These are phyloP conservation scores for Lysandra coridon DNA, from an alignment of 2,888 invertebrate species.

Conservation along the genomic window DNA sequence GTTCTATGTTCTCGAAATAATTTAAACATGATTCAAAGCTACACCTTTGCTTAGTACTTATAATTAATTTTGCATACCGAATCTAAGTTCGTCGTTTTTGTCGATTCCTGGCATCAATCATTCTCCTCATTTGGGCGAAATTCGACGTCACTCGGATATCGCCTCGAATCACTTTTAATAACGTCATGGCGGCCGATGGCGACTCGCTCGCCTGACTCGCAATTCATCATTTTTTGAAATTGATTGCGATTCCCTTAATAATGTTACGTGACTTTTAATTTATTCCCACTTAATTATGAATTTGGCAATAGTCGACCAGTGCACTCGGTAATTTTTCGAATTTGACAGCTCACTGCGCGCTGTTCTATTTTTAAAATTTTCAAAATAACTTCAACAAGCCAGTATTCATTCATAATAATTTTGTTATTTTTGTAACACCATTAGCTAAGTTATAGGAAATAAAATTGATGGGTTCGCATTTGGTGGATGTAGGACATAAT, in stretches of 20 bases:
- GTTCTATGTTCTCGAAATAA: no score
- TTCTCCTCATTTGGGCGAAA: slow-evolving; percentile 68
- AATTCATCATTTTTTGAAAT: slow-evolving; percentile 48
- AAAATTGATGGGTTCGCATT: background rate
- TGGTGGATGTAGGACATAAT: background rate
- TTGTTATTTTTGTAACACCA: background rate
- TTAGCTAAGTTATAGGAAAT: background rate
- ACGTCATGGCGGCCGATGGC: slow-evolving; percentile 49
- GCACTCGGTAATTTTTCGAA: background rate
- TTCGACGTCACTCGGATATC: slow-evolving; percentile 66
- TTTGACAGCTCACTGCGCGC: background rate
- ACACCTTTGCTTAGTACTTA: background rate
- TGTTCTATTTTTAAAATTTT: background rate
- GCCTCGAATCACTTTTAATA: slow-evolving; percentile 64
- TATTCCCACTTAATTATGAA: slow-evolving; percentile 31
- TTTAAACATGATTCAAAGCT: background rate
- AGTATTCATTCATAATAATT: background rate
- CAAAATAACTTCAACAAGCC: background rate
- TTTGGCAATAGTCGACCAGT: background rate
- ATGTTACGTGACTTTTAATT: slow-evolving; percentile 31
- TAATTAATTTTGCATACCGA: slow-evolving; percentile 13
- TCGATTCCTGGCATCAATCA: slow-evolving; percentile 71
- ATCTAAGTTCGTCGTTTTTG: slow-evolving; percentile 51
- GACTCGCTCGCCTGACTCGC: slow-evolving; percentile 42
- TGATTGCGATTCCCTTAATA: slow-evolving; percentile 39